phyloP scores from a whole-genome alignment of 1,140 invertebrate species.

The Chrysomallon squamiferum region DNA sequence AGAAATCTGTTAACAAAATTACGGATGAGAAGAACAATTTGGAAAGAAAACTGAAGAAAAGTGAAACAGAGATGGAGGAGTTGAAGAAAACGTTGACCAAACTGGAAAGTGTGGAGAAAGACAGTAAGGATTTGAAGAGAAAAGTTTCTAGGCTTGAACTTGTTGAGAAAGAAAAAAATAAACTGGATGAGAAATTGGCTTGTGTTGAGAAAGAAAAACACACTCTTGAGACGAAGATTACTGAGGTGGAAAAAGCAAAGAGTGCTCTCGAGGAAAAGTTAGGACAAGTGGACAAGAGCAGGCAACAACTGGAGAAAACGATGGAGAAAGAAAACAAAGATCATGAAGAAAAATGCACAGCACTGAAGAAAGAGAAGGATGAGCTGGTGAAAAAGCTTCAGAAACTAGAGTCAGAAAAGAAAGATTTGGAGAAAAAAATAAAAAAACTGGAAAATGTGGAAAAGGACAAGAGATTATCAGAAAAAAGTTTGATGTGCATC shows the following conservation, averaged over 20 bases:
- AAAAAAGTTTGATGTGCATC: conserved; percentile 21
- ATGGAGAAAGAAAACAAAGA: conserved; percentile 23
- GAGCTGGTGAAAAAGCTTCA: no score
- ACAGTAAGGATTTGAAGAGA: conserved; percentile 18
- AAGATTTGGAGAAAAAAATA: conserved; percentile 23
- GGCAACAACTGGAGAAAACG: conserved; percentile 18
- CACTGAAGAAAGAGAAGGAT: conserved; percentile 21
- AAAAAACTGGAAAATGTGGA: conserved; percentile 27
- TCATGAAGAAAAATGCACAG: no score
- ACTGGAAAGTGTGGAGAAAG: conserved; percentile 20
- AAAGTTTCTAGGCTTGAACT: conserved; percentile 22
- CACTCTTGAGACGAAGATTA: conserved; percentile 77
- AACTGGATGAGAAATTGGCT: conserved; percentile 28
- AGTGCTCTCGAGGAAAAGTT: conserved; percentile 18
- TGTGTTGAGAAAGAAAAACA: conserved; percentile 41
- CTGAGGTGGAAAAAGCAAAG: conserved; percentile 70
- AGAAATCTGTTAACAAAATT: conserved; percentile 15
- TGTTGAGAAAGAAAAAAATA: conserved; percentile 33
- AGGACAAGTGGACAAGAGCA: conserved; percentile 20
- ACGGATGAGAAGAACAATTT: conserved; percentile 65
- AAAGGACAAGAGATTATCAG: conserved; percentile 24
- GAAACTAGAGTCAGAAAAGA: conserved; percentile 31
- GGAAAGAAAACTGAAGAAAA: conserved; percentile 78
- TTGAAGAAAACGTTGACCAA: conserved; percentile 17
- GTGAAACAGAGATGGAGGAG: conserved; percentile 66